A percentile compares a stretch with the other conserved stretches of the same genome.
Evolutionary conservation across 2,113 vertebrate genomes (phyloP).

Genomic region (Regulus satrapa): DNA sequence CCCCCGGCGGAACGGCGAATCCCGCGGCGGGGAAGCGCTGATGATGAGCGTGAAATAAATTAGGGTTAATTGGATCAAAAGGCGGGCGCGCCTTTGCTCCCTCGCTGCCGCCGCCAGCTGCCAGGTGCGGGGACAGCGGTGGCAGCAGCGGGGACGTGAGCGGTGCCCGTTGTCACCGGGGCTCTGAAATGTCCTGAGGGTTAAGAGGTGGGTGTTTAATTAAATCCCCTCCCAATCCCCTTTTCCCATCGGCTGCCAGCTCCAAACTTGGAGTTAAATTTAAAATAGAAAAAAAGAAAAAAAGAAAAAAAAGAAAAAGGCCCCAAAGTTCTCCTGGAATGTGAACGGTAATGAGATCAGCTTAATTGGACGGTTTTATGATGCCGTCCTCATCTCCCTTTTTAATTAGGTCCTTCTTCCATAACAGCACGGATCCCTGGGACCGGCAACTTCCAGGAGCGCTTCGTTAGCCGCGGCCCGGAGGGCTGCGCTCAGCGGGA

Average conservation of each 20-base stretch:
- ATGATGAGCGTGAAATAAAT: not conserved
- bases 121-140: not conserved
- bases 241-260: not conserved
- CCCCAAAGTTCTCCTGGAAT: not conserved
- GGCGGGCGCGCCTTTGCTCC: not conserved
- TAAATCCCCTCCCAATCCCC: not conserved
- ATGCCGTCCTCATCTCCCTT: conserved; percentile 20
- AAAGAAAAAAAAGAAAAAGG: not conserved
- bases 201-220: not conserved
- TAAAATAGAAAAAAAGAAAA: not conserved
- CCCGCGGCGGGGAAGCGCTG: not conserved
- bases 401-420: conserved; percentile 42
- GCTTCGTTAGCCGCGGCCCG: not conserved
- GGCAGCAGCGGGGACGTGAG: not conserved
- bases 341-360: not conserved
- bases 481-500: not conserved
- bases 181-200: not conserved
- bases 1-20: not conserved
- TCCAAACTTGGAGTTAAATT: not conserved
- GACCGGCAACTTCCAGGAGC: not conserved
- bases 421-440: not conserved
- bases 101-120: not conserved
- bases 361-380: conserved; percentile 29
- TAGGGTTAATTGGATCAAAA: not conserved
- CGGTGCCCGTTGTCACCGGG: not conserved